Percentiles rank a stretch among this genome's conserved stretches.
These are phyloP conservation scores for Phalacrocorax pelagicus DNA, from an alignment of 2,113 vertebrate species.

Conservation along the genomic window DNA sequence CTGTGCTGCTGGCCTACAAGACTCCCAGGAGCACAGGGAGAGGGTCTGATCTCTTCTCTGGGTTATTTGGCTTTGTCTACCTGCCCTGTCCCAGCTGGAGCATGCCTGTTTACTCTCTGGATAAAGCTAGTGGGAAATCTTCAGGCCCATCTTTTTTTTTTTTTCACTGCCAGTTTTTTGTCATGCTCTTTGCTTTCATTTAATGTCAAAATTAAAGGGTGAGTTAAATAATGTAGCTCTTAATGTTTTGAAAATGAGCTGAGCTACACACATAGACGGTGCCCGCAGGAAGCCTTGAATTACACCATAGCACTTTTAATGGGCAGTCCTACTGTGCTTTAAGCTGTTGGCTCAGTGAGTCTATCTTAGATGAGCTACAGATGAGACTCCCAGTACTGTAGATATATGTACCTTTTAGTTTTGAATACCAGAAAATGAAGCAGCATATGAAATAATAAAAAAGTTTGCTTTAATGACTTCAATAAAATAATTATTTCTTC, in stretches of 20 bases:
- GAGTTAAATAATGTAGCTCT: background rate
- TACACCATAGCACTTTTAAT: background rate
- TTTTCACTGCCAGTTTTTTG: background rate
- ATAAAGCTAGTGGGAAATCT: background rate
- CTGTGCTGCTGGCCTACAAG: background rate
- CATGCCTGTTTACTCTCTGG: background rate
- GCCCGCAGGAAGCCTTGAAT: background rate
- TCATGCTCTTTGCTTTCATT: background rate
- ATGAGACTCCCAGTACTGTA: background rate
- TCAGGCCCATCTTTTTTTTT: background rate
- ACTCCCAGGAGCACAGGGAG: background rate
- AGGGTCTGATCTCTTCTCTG: background rate
- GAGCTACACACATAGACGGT: background rate
- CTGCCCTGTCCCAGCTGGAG: background rate
- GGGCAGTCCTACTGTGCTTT: background rate
- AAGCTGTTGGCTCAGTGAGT: background rate
- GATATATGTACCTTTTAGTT: background rate
- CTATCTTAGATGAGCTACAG: background rate
- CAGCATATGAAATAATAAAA: background rate
- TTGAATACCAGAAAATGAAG: background rate
- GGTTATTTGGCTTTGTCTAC: background rate
- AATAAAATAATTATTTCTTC: background rate
- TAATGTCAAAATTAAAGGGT: background rate
- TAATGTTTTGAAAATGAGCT: background rate
- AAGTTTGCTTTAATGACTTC: background rate